phyloP scores from a whole-genome alignment of 2,888 invertebrate species.

The Argyresthia goedartella region DNA sequence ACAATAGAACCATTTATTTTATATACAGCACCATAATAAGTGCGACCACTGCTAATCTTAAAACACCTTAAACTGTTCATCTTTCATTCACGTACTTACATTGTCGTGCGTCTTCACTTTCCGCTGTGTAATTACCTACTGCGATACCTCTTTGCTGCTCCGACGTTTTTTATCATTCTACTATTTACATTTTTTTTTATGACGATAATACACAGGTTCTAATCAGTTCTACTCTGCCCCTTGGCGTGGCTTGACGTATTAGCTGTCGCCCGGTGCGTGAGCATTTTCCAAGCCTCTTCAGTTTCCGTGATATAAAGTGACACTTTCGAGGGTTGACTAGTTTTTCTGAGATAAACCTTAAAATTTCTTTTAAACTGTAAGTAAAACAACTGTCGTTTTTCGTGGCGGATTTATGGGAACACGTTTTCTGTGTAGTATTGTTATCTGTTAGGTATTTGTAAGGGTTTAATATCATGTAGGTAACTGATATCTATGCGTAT shows the following conservation, averaged over 20 bases:
- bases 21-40: too few relatives aligned
- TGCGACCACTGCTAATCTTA: too few relatives aligned
- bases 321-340: background rate
- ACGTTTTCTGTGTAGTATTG: too few relatives aligned
- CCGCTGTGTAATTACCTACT: too few relatives aligned
- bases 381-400: background rate
- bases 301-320: background rate
- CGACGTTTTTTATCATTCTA: background rate
- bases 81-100: background rate
- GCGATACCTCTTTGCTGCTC: background rate
- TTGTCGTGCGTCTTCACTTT: background rate
- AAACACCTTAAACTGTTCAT: background rate
- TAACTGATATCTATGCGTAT: too few relatives aligned
- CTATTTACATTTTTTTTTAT: slow-evolving; percentile 4
- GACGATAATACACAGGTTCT: slow-evolving; percentile 1
- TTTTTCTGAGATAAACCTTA: too few relatives aligned
- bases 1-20: too few relatives aligned
- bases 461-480: too few relatives aligned
- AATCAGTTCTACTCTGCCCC: slow-evolving; percentile 4
- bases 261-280: background rate
- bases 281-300: background rate
- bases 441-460: too few relatives aligned
- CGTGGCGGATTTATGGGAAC: too few relatives aligned
- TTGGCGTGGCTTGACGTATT: background rate
- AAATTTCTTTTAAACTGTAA: background rate